Base-by-base conservation (phyloP, 2,113 vertebrate species). In the Clupea harengus region DNA sequence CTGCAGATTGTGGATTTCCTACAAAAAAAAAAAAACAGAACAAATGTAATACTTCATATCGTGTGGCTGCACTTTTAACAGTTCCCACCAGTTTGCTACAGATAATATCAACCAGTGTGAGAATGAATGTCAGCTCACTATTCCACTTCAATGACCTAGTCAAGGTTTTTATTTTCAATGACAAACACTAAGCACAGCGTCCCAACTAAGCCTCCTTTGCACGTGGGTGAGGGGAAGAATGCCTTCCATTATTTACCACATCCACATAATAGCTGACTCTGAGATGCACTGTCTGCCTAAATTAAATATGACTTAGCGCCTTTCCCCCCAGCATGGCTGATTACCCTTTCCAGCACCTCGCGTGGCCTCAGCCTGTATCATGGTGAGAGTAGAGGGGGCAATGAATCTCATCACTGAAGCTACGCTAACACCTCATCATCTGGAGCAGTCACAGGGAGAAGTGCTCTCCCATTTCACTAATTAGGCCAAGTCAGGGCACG, bases 1-100 rank as follows among this genome's bases (percentile, higher is more conserved):
- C 87, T 96, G 97, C 5, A 99, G 91, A 78, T 92, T 90, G 91
- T 96, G 96, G 81, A 99, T 97, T 93, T 99, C 97, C 98, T 99
- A 86, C 9, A n/a, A 82, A 75, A 89, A 4, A 82, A 72, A 72
- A 13, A 54, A 75, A 89, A 4, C 82, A 72, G 15, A 13, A 54
- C 17, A 17, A 0, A 18, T 54, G 52, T 54, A 28, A 28, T 3
- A 32, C 32, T 72, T 72, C 10, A 28, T 22, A n/a, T 64, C 3
- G 20, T 64, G 22, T 25, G 60, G 60, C 4, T 20, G 22, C 60
- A 64, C 7, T 7, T 25, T 64, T n/a, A 1, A 4, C 1, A 13
- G 10, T 25, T 28, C 64, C 2, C 25, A 18, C 50, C 50, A 54
- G 50, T 54, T 54, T 18, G 50, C 15, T 4, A 3, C 13, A 54